These are phyloP conservation scores for Torymus auratus DNA, from an alignment of 2,888 invertebrate species.

Conservation along the genomic window DNA sequence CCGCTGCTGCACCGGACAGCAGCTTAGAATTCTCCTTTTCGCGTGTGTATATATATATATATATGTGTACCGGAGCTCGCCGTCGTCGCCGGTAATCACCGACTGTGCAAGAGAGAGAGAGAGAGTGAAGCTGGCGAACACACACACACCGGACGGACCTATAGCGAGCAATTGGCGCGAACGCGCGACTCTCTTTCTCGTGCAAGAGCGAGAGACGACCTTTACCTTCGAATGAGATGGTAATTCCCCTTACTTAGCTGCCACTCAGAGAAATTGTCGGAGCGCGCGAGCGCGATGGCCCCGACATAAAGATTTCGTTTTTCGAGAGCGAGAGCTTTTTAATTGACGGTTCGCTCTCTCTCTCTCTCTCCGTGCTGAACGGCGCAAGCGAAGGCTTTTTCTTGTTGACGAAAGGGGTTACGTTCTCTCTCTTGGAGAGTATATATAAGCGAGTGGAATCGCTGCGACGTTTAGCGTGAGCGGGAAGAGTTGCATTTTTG, in stretches of 20 bases:
- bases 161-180: slow-evolving; percentile 60
- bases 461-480: no score
- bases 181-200: slow-evolving; percentile 36
- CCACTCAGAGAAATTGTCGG: slow-evolving; percentile 57
- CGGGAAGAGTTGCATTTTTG: no score
- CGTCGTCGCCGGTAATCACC: slow-evolving; percentile 62
- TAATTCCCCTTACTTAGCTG: slow-evolving; percentile 59
- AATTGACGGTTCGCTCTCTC: slow-evolving; percentile 39
- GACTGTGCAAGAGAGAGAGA: slow-evolving; percentile 50
- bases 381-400: not conserved
- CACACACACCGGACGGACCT: slow-evolving; percentile 56
- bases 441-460: no score
- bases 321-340: slow-evolving; percentile 5
- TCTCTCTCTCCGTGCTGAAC: slow-evolving; percentile 31
- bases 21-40: slow-evolving; percentile 62
- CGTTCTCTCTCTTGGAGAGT: no score
- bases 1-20: slow-evolving; percentile 58
- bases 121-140: slow-evolving; percentile 20
- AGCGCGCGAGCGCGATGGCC: not conserved
- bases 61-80: no score
- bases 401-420: not conserved
- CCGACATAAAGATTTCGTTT: slow-evolving; percentile 38
- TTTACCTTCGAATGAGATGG: slow-evolving; percentile 59
- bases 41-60: not conserved
- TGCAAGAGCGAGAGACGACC: slow-evolving; percentile 54